Base-by-base conservation (phyloP, 1,140 invertebrate genomes). In the Dolichoris vasculosae region DNA sequence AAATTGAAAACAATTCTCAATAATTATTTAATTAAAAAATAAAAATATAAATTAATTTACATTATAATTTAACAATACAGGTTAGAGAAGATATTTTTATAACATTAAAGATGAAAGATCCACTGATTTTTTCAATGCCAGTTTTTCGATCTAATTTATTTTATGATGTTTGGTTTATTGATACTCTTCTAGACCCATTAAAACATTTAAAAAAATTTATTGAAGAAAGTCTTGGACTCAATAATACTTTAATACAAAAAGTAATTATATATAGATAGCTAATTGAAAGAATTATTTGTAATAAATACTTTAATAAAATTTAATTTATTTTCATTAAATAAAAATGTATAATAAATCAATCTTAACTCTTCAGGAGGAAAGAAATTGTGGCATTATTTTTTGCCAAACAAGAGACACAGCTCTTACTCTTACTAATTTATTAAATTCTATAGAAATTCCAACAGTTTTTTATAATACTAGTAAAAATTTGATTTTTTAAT, bases 331-430 rank as follows among this genome's bases (percentile, higher is more conserved):
- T 87, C 48, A 84, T 55, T 35, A 48, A 38, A 69, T 35, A 32
- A 7, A 20, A 20, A 40, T 40, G 40, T 23, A 38, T 40, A 0
- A 11, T 71, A 20, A n/a, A 64, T 20, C 38, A 51, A 59, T 48
- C 4, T 15, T 32, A 32, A 32, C 55, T 86, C 88, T 94, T 87
- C 90, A 96, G 95, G 94, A 93, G 78, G 94, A 96, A 88, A 95
- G 95, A 91, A 96, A 95, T 88, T 98, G 97, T 93, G 95, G 96
- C 32, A 98, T 98, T 88, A 96, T 99, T 87, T 99, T 98, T 90
- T 99, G 98, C 91, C 95, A 97, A 59, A 98, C 97, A 8, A 95
- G 97, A 86, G 97, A 98, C 90, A 94, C 95, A 81, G 97, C 97
- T n/a, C 96, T 97, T 93, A 93, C 95, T 40, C 93, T 98, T 86